phyloP scores from a whole-genome alignment of 2,113 vertebrate genomes.

The Microcebus murinus region DNA sequence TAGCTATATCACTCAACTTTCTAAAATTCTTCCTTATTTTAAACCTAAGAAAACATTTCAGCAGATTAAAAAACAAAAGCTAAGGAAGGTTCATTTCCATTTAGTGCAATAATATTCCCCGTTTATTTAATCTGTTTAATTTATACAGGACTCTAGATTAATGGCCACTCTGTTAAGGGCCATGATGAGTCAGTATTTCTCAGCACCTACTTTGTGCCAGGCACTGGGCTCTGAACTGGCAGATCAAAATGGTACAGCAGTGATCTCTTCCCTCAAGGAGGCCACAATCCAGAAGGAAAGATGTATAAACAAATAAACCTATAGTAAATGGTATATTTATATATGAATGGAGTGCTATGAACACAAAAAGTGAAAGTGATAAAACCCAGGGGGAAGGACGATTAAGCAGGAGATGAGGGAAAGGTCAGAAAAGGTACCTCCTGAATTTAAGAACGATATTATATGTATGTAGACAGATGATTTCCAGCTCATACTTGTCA shows the following conservation, averaged over 20 bases:
- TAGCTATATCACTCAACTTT: neutral
- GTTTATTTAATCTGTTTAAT: neutral
- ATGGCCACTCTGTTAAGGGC: neutral
- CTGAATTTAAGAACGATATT: neutral
- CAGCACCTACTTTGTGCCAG: neutral
- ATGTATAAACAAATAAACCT: neutral
- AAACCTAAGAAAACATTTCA: neutral
- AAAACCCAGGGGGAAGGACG: neutral
- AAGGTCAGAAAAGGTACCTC: neutral
- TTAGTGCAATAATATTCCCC: neutral
- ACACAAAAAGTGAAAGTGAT: neutral
- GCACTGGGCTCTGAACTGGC: neutral
- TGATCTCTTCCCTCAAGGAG: neutral
- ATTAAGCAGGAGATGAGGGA: neutral
- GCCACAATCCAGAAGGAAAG: neutral
- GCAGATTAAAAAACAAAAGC: conserved; percentile 14
- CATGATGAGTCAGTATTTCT: neutral
- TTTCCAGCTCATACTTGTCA: neutral
- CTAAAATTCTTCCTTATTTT: neutral
- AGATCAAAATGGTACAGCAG: neutral
- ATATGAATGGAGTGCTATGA: neutral
- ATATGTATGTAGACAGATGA: neutral
- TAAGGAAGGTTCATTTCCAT: conserved; percentile 9
- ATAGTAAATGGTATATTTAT: neutral
- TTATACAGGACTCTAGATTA: neutral